Conservation (phyloP, 2,113 vertebrate species). For the Marcusenius ussheri region DNA sequence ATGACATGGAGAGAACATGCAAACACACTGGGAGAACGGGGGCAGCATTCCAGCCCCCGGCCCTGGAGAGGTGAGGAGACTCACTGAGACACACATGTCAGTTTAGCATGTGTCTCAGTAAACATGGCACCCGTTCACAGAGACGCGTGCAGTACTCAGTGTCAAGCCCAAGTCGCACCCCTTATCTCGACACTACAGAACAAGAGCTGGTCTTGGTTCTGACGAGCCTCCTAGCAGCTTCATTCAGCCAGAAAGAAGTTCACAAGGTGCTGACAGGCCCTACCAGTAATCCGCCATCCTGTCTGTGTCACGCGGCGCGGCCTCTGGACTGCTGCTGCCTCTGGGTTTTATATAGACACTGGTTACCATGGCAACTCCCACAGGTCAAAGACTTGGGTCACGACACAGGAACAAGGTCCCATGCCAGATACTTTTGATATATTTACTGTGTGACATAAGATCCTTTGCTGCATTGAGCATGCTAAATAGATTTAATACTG, state of each 20-base stretch:
- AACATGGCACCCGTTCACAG: background rate
- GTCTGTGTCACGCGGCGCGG: background rate
- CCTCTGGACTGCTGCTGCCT: background rate
- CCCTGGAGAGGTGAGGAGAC: background rate
- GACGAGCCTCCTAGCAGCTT: background rate
- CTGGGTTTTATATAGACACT: background rate
- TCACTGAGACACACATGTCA: background rate
- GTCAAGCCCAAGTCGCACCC: background rate
- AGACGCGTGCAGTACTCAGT: background rate
- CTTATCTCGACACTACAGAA: background rate
- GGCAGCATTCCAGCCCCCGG: background rate
- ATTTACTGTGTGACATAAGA: background rate
- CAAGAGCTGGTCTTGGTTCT: background rate
- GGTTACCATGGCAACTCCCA: constrained; percentile 5
- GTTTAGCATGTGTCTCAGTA: background rate
- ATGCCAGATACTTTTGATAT: background rate
- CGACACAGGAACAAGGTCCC: background rate
- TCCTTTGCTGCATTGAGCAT: background rate
- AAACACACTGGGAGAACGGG: background rate
- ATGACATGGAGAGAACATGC: background rate
- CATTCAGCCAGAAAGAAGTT: background rate
- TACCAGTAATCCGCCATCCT: background rate
- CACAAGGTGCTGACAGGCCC: background rate
- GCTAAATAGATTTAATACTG: background rate
- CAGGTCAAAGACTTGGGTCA: constrained; percentile 17